Percentiles rank a stretch among this genome's conserved stretches.
Evolutionary conservation across 30 jellyfish, hydroid and myxozoan species (phyloP).

Genomic region (Hydra vulgaris): DNA sequence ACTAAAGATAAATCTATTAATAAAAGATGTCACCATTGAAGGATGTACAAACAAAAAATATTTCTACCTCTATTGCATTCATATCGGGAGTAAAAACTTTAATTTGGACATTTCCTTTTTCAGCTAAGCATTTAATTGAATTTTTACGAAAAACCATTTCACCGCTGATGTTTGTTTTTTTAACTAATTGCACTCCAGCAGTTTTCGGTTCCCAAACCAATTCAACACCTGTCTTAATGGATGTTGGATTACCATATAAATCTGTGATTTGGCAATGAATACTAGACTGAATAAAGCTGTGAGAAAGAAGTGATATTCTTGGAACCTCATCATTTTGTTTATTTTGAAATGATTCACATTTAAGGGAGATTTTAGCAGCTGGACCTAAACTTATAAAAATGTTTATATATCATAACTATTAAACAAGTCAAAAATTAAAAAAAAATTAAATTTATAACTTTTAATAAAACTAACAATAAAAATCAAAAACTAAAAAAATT

Average conservation of each 20-base stretch:
- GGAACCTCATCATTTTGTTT: neutral
- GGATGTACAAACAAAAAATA: too few species aligned
- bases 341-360: neutral
- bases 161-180: slow-evolving; percentile 2
- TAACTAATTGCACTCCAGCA: neutral
- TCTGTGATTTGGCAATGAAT: neutral
- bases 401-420: neutral
- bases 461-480: too few species aligned
- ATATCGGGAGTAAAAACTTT: neutral
- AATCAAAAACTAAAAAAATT: too few species aligned
- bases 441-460: too few species aligned
- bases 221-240: neutral
- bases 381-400: neutral
- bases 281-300: neutral
- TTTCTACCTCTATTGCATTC: neutral
- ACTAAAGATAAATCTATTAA: too few species aligned
- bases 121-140: neutral
- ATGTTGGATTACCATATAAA: neutral
- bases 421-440: too few species aligned
- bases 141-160: slow-evolving; percentile 11
- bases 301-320: neutral
- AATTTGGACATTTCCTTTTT: slow-evolving; percentile 1
- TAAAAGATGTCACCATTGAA: too few species aligned
- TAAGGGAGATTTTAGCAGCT: neutral
- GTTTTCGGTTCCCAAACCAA: slow-evolving; percentile 10